Evolutionary conservation across 2,888 invertebrate genomes (phyloP), one percentile per base, ranked within the genome.

Genomic region (Prosapia bicincta): DNA sequence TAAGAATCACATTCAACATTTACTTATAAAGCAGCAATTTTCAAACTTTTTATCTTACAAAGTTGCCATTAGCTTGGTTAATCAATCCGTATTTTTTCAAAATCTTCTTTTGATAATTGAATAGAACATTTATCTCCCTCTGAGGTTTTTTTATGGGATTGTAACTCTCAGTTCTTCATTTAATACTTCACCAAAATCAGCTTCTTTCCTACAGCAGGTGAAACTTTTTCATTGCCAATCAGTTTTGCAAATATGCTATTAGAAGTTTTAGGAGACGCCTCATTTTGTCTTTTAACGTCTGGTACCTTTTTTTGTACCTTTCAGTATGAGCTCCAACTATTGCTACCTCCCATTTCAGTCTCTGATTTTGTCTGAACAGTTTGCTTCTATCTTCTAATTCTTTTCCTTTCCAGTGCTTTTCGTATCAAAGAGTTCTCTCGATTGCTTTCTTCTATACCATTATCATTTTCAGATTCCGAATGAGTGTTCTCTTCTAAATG

Each of bases 241-340:
- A 67, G 5, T 67, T 67, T 67, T 6, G 7, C 20, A 67, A 67
- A 25, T 67, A 5, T 67, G 23, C 67, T 67, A 3, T 67, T 67
- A 3, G 67, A 26, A 23, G 67, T 67, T 67, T 67, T 67, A 67
- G 67, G 67, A 67, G 67, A 67, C 5, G 10, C 15, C 20, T 67
- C 67, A 67, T 15, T 67, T 67, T 67, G 10, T 43, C 43, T 67
- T 67, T 67, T 67, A 67, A n/a, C 6, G 7, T 67, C 20, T 67
- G 67, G 20, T 67, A 67, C 67, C 67, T 67, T 67, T 67, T 67
- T 15, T 67, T 67, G 67, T 67, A 67, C 67, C 67, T 10, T 67
- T 67, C 67, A 67, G 67, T 26, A 23, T 26, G 23, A 67, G 67
- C 67, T 66, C 15, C 24, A 24, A 66, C 66, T 66, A 66, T 23